A percentile compares a stretch with the other conserved stretches of the same genome.
phyloP scores from a whole-genome alignment of 2,797 vertebrate genomes.

The Cottoperca gobio region DNA sequence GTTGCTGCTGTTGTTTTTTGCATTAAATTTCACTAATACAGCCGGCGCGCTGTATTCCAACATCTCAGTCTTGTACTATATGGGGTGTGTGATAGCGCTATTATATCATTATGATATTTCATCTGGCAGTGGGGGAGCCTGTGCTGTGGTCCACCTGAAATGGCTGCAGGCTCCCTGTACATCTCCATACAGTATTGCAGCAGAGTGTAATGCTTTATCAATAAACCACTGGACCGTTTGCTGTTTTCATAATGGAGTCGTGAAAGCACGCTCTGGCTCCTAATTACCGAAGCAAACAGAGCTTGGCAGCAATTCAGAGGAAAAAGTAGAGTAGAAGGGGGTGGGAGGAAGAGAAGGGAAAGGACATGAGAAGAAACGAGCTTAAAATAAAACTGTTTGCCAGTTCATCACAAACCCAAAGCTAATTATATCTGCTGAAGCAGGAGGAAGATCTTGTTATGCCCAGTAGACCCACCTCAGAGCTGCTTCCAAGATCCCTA shows the following conservation, averaged over 20 bases:
- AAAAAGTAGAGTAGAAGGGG: conserved; percentile 63
- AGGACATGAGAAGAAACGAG: conserved; percentile 66
- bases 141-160: conserved; percentile 74
- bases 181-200: conserved; percentile 80
- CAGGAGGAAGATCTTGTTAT: conserved; percentile 68
- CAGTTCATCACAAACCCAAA: conserved; percentile 65
- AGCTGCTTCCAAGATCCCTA: conserved; percentile 64
- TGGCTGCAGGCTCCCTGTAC: conserved; percentile 75
- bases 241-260: conserved; percentile 89
- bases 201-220: conserved; percentile 86
- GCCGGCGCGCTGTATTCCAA: conserved; percentile 53
- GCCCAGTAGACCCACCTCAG: conserved; percentile 68
- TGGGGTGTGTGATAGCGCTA: conserved; percentile 69
- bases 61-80: conserved; percentile 64
- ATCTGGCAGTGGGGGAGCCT: conserved; percentile 68
- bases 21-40: conserved; percentile 73
- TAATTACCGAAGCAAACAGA: conserved; percentile 86
- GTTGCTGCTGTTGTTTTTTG: conserved; percentile 49
- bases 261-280: conserved; percentile 82
- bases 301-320: conserved; percentile 81
- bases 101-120: conserved; percentile 81
- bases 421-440: conserved; percentile 75
- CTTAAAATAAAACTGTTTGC: conserved; percentile 64
- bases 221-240: conserved; percentile 86
- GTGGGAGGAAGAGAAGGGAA: conserved; percentile 46